Evolutionary conservation across 2,888 invertebrate genomes (phyloP).

Genomic region (Ophion costatus): DNA sequence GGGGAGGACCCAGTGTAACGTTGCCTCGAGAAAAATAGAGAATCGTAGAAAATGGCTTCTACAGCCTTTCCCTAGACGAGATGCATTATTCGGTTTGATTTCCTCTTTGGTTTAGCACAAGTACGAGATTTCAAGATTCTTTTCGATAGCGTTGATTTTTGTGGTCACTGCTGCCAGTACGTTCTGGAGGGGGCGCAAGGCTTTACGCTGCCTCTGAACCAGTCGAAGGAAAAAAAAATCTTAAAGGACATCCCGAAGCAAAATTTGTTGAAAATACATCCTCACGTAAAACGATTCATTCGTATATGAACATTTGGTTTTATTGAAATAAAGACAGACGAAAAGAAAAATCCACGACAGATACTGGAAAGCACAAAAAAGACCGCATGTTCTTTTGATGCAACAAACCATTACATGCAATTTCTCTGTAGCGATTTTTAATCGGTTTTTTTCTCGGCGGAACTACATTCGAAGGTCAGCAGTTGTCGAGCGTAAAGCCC

Average conservation of each 20-base stretch:
- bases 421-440: no score
- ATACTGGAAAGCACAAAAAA: no score
- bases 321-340: no score
- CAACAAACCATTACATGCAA: neutral
- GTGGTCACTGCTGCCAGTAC: neutral
- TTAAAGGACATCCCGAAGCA: neutral
- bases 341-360: no score
- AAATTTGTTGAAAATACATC: no score
- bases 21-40: neutral
- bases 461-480: neutral
- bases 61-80: neutral
- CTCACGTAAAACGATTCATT: no score
- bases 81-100: neutral
- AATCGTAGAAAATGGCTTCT: neutral
- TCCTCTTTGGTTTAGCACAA: neutral
- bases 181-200: neutral
- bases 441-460: no score
- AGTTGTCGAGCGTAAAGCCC: neutral
- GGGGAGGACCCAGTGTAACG: neutral
- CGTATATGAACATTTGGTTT: no score
- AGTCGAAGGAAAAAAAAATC: neutral
- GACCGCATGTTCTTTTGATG: no score
- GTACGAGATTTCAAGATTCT: neutral
- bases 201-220: neutral
- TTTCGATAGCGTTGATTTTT: neutral